Base-by-base conservation (phyloP, 2,113 vertebrate species). In the Esox niger region DNA sequence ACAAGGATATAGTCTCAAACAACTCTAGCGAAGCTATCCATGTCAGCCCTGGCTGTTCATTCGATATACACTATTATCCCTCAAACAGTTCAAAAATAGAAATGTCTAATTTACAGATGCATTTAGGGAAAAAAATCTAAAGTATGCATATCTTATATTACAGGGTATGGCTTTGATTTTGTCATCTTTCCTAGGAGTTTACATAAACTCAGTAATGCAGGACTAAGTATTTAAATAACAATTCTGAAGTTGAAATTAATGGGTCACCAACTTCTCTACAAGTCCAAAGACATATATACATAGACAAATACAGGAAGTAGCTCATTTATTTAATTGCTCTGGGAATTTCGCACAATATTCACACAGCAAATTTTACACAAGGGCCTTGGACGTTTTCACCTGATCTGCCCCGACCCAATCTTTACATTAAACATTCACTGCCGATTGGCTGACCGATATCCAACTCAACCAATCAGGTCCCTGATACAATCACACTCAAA, bases 281-380 rank as follows among this genome's bases (percentile, higher is more conserved):
- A 27, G 33, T 23, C 47, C 5, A 21, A n/a, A 49, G 4, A 68
- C 2, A 38, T 7, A 54, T 31, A 75, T 62, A 75, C 67, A 27
- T 10, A 66, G 32, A 8, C 21, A 21, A 6, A 35, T 27, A 52
- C 75, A 90, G 92, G 93, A 93, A 94, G 93, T 92, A 93, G 88
- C 87, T 84, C 47, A 52, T 96, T 94, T 95, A 93, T 94, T 95
- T 93, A 86, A 92, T 91, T 90, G 91, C 87, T 92, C 68, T 89
- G 85, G 77, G 62, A 63, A 83, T 82, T 79, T 85, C 77, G 79
- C 75, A 87, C 87, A 88, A 86, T 29, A 32, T 85, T 88, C 88
- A 73, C 58, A 68, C 81, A 81, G 31, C 60, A 85, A 79, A 83
- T 80, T 81, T 81, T 76, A 88, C 75, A 86, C 82, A 84, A 73